Conservation (phyloP, 2,797 vertebrate species). For the Telmatherina bonti region DNA sequence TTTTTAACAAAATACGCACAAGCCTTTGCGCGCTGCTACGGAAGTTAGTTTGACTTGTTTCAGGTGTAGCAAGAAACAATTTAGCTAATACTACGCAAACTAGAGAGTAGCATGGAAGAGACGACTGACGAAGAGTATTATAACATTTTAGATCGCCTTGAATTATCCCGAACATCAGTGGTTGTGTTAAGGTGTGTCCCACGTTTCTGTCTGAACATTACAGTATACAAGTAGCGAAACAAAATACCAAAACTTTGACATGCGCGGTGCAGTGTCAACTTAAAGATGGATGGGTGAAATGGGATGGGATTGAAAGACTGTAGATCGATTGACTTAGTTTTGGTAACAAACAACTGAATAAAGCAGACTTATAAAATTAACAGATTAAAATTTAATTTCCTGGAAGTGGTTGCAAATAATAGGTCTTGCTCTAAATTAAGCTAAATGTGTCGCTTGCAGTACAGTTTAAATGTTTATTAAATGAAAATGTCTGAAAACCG, state of each 20-base stretch:
- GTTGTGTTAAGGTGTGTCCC: not conserved
- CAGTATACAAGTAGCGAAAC: not conserved
- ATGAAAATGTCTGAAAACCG: no score
- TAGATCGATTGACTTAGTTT: not conserved
- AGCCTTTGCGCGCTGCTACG: not conserved
- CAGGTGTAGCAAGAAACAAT: slow-evolving; percentile 7
- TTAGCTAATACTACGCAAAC: slow-evolving; percentile 56
- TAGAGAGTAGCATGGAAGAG: not conserved
- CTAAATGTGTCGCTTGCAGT: not conserved
- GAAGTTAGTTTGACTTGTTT: slow-evolving; percentile 21
- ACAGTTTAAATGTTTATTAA: not conserved
- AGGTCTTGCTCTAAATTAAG: not conserved
- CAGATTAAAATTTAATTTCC: not conserved
- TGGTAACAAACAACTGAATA: not conserved
- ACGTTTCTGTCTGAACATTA: not conserved
- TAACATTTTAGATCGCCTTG: not conserved
- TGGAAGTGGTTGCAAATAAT: not conserved
- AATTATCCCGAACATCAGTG: not conserved
- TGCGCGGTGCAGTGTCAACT: not conserved
- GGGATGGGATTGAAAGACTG: not conserved
- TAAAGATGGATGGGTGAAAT: no score
- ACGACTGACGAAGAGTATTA: not conserved
- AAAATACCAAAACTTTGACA: not conserved
- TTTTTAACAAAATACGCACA: not conserved
- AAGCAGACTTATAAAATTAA: not conserved